phyloP scores from a whole-genome alignment of 2,888 invertebrate species.

The Erebia aethiops region DNA sequence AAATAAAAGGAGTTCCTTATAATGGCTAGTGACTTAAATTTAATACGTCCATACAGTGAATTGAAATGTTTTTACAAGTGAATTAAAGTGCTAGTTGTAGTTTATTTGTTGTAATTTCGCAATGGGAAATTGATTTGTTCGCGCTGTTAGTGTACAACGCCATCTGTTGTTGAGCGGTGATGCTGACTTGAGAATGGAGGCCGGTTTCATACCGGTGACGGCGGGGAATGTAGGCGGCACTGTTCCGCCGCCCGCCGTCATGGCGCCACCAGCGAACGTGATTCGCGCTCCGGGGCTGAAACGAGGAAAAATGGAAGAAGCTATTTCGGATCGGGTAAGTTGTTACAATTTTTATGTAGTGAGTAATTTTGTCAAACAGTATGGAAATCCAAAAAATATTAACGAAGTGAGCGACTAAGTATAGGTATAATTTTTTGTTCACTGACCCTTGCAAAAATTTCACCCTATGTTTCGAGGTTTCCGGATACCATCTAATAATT shows the following conservation, averaged over 20 bases:
- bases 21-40: constrained; percentile 62
- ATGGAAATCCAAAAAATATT: not conserved
- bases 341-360: not conserved
- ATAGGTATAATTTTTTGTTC: not conserved
- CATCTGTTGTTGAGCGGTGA: constrained; percentile 62
- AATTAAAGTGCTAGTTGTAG: constrained; percentile 36
- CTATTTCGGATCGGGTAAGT: constrained; percentile 90
- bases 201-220: constrained; percentile 75
- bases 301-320: constrained; percentile 90
- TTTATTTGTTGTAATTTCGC: constrained; percentile 37
- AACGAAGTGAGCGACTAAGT: not conserved
- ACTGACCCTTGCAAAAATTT: not conserved
- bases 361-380: not conserved
- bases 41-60: constrained; percentile 61
- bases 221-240: constrained; percentile 50
- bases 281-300: constrained; percentile 90
- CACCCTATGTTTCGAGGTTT: not conserved
- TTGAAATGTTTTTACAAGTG: constrained; percentile 54
- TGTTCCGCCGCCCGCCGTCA: constrained; percentile 57
- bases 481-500: too few relatives aligned
- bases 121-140: constrained; percentile 41
- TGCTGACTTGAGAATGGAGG: constrained; percentile 72
- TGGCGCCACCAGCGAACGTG: constrained; percentile 84
- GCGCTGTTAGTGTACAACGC: constrained; percentile 47
- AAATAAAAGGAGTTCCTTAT: constrained; percentile 58